Evolutionary conservation across 2,888 invertebrate genomes (phyloP).

Genomic region (Orthosia gracilis): DNA sequence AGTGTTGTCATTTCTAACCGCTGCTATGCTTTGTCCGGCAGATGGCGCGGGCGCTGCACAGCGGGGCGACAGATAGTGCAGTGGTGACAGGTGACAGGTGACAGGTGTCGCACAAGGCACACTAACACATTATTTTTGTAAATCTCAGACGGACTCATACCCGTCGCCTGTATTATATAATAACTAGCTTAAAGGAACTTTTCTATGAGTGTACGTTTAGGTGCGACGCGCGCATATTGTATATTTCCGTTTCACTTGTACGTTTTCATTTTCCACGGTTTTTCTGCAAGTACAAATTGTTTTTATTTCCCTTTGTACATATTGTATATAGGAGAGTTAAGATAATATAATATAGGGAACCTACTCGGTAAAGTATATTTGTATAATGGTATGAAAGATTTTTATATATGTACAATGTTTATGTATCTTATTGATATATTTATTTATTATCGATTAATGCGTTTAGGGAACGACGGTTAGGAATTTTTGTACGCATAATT

Average conservation of each 20-base stretch:
- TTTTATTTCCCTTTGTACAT: constrained; percentile 91
- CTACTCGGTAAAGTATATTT: constrained; percentile 81
- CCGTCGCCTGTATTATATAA: constrained; percentile 80
- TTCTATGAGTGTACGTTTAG: constrained; percentile 75
- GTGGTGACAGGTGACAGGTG: constrained; percentile 32
- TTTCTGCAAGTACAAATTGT: constrained; percentile 91
- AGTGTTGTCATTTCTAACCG: constrained; percentile 63
- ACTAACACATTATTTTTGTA: constrained; percentile 82
- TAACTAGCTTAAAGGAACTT: constrained; percentile 73
- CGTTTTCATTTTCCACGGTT: constrained; percentile 86
- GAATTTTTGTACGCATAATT: constrained; percentile 90
- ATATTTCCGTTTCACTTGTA: constrained; percentile 85
- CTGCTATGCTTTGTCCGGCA: constrained; percentile 73
- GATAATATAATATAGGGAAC: constrained; percentile 81
- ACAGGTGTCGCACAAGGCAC: constrained; percentile 11
- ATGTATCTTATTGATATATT: constrained; percentile 88
- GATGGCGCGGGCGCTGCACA: constrained; percentile 76
- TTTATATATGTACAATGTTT: constrained; percentile 88
- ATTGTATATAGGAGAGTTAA: constrained; percentile 89
- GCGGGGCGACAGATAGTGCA: constrained; percentile 84
- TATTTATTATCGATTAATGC: constrained; percentile 86
- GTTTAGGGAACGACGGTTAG: constrained; percentile 83
- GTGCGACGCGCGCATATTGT: constrained; percentile 74
- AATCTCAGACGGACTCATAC: constrained; percentile 80
- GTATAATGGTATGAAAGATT: constrained; percentile 83